Conservation (phyloP, 2,113 vertebrate genomes). For the Bos javanicus region DNA sequence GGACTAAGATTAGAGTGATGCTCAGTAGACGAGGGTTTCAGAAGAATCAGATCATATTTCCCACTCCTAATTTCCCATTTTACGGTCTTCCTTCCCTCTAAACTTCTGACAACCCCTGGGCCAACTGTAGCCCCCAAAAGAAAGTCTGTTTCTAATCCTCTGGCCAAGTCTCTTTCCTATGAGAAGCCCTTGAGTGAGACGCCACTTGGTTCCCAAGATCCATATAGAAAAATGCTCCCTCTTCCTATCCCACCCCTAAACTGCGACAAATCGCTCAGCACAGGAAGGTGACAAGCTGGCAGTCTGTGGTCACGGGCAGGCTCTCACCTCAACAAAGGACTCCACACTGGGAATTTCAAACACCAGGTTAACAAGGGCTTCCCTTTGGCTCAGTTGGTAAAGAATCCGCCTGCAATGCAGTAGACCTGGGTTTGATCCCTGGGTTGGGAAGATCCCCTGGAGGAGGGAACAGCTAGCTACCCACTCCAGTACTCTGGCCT, state of each 20-base stretch:
- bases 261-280: not conserved
- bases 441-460: not conserved
- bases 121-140: too few relatives aligned
- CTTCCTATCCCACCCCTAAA: not conserved
- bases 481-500: not conserved
- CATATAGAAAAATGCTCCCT: not conserved
- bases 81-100: too few relatives aligned
- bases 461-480: not conserved
- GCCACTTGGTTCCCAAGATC: not conserved
- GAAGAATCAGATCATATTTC: not conserved
- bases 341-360: not conserved
- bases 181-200: not conserved
- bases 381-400: not conserved
- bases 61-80: fast-evolving
- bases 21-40: not conserved
- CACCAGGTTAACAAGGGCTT: not conserved
- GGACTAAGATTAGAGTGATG: not conserved
- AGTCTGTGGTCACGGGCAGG: fast-evolving
- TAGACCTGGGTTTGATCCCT: not conserved
- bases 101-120: too few relatives aligned
- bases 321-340: too few relatives aligned
- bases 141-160: not conserved
- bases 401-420: not conserved
- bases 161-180: not conserved
- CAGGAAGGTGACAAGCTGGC: not conserved